Base-by-base conservation (phyloP, 2,113 vertebrate species). In the Scomber japonicus region DNA sequence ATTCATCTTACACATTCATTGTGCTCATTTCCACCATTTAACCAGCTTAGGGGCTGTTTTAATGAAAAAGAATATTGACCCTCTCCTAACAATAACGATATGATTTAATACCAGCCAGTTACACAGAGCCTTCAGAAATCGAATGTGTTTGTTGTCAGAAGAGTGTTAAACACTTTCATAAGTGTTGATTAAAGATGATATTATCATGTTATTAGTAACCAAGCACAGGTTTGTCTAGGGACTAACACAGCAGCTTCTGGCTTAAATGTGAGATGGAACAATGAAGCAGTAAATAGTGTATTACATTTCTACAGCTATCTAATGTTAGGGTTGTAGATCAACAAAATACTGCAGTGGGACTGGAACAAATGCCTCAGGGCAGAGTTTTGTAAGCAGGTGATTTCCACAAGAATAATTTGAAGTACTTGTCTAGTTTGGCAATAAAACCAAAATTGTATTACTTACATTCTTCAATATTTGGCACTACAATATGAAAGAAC, bases 1-100 rank as follows among this genome's bases (percentile, higher is more conserved):
- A 81, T 77, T 84, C 21, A 72, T 80, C 61, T 74, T 65, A 19
- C 51, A 56, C 44, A 16, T 71, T 61, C 50, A 30, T 64, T 69
- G 57, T 1, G 1, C 5, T 78, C 3, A 55, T 71, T 0, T 71
- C 6, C 45, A 70, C 46, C 60, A 27, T 62, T 14, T 68, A 21
- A 50, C 55, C 54, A 54, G 56, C 7, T 75, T 19, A 11, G 54
- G 24, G 71, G 44, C 0, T 83, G 21, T 24, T 59, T 8, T 35
- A 46, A 21, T 65, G 21, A 61, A 61, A 61, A 67, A 21, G 15
- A 64, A 40, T 54, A 65, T 12, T 68, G 56, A 50, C 55, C 62
- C 12, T 55, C n/a, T 66, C 30, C 19, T 56, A 60, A 80, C 16
- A 75, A 24, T 44, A 53, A 63, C 60, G 64, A 46, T 46, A 57